Base-by-base conservation (phyloP, 2,113 vertebrate species). In the Caracal caracal region DNA sequence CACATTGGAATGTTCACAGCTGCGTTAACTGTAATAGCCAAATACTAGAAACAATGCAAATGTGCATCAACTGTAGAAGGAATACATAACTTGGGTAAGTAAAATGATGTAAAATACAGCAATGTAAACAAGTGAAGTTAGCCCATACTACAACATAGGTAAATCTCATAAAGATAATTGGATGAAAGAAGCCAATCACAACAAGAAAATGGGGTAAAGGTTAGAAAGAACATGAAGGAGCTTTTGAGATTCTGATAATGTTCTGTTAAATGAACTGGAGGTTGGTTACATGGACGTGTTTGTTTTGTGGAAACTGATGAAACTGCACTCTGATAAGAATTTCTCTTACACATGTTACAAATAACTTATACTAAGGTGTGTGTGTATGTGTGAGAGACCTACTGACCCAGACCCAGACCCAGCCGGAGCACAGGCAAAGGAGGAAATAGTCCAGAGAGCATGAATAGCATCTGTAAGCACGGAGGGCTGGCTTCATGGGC, bases 241-340 rank as follows among this genome's bases (percentile, higher is more conserved):
- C 86, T 73, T 89, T 51, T 65, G 71, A 63, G 61, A 63, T 86
- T 82, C 33, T 51, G 12, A 22, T 87, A 40, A 59, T 10, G 13
- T 43, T 88, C 93, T 94, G 17, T 78, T 92, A 65, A 86, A 47
- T 70, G 66, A 56, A 35, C 20, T 13, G 19, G 33, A 84, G 16
- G 33, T 26, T 79, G 10, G 71, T 63, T 70, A 70, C n/a, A 49
- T 51, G 15, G 10, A 33, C 33, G 8, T 49, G 30, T 30, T 65
- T 81, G 76, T 78, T 71, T 51, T 93, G 88, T 76, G 49, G 85
- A 88, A 95, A 94, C 70, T 13, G 1, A 43, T 85, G 28, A 75
- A 84, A 35, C 28, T 96, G 10, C 3, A 59, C 65, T 86, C 10
- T 59, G 24, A 30, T 35, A 89, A 88, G 28, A 51, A 59, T 83